phyloP scores from a whole-genome alignment of 2,888 invertebrate genomes.

The Mesorhabditis spiculigera region DNA sequence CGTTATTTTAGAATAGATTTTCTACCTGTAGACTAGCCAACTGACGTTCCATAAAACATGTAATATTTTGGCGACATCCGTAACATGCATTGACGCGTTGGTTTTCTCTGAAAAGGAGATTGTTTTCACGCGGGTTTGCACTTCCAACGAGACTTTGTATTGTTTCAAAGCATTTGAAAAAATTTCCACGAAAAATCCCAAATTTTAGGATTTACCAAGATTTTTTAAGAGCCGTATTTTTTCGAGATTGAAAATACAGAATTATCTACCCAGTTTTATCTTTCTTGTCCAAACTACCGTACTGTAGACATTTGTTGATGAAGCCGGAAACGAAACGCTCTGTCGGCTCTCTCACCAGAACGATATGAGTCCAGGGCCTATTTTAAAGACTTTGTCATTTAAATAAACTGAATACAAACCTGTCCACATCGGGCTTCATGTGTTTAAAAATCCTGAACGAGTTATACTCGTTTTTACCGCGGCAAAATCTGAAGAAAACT shows the following conservation, averaged over 20 bases:
- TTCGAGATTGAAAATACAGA: too few species aligned
- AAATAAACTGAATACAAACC: neutral
- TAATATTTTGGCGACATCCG: neutral
- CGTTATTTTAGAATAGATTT: neutral
- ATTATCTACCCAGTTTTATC: too few species aligned
- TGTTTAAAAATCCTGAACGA: neutral
- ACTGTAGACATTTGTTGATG: neutral
- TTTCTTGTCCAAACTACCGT: neutral
- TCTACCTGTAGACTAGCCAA: neutral
- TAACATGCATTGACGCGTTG: neutral
- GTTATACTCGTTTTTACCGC: neutral
- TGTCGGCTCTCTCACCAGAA: neutral
- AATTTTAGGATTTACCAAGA: too few species aligned
- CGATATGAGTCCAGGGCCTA: neutral
- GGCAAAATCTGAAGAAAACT: slow-evolving; percentile 2
- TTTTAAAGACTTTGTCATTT: neutral
- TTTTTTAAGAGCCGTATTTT: too few species aligned
- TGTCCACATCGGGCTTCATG: neutral
- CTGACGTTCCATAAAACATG: neutral
- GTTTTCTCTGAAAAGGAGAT: neutral
- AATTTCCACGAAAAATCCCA: too few species aligned
- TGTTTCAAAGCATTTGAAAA: neutral
- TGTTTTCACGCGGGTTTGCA: neutral
- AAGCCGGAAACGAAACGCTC: neutral
- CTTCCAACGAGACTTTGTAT: neutral